A percentile compares a stretch with the other conserved stretches of the same genome.
These are phyloP conservation scores for Mnemiopsis leidyi DNA, from an alignment of 37 sponge, comb jelly and placozoan species.

Conservation along the genomic window DNA sequence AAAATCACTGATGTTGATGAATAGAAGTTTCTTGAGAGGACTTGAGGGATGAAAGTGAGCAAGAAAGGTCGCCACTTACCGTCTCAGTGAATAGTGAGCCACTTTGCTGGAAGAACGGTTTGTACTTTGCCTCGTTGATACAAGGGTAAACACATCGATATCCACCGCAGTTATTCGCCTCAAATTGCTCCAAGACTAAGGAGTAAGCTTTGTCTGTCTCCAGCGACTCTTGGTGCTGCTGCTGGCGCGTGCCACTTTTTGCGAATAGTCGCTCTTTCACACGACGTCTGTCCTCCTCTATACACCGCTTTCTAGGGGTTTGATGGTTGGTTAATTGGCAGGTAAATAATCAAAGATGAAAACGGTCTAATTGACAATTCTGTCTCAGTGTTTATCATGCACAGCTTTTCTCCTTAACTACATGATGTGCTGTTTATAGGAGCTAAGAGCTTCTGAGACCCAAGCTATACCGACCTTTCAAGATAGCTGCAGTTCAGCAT, in stretches of 20 bases:
- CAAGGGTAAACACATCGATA: constrained; percentile 82
- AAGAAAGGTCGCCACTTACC: too few relatives aligned
- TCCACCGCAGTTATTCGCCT: constrained; percentile 31
- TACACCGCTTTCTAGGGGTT: constrained; percentile 69
- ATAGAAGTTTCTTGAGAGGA: too few relatives aligned
- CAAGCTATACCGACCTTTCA: constrained; percentile 20
- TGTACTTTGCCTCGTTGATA: constrained; percentile 75
- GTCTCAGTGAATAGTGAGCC: constrained; percentile 92
- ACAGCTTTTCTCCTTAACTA: too few relatives aligned
- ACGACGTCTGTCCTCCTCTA: constrained; percentile 85
- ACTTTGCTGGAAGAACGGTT: constrained; percentile 82
- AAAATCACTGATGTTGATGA: too few relatives aligned
- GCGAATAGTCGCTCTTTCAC: constrained; percentile 81
- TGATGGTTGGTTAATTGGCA: too few relatives aligned
- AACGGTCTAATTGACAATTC: too few relatives aligned
- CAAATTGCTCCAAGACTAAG: constrained; percentile 49
- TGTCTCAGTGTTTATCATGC: too few relatives aligned
- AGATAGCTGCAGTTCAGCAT: constrained; percentile 72
- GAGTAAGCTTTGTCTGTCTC: constrained; percentile 41
- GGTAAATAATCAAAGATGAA: too few relatives aligned
- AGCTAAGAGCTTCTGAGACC: background rate
- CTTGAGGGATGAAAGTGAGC: too few relatives aligned
- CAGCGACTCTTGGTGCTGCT: constrained; percentile 65
- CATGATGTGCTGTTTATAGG: too few relatives aligned
- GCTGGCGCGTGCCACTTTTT: constrained; percentile 70